Base-by-base conservation (phyloP, 2,113 vertebrate genomes). In the Nothobranchius kuhntae region DNA sequence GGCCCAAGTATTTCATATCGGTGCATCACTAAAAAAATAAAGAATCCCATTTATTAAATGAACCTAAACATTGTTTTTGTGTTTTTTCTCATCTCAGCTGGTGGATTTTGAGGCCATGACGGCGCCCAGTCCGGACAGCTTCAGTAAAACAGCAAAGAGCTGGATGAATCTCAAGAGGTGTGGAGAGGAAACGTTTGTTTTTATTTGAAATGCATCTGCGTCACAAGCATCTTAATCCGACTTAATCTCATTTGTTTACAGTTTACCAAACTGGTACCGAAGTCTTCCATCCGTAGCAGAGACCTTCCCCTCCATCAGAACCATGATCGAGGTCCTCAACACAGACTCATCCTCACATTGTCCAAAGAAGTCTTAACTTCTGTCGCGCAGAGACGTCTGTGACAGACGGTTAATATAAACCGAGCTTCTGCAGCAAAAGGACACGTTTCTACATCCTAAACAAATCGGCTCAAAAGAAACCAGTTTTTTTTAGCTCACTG, bases 81-180 rank as follows among this genome's bases (percentile, higher is more conserved):
- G 45, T 38, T 10, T 56, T 7, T 21, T 24, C 2, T 65, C 4
- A 4, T 54, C 48, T 62, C 84, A 99, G 98, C 86, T 99, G 82
- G 95, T 98, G 75, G 98, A 99, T 80, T 98, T 99, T 87, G 98
- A 99, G 91, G 96, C 98, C 59, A 98, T 99, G 98, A 98, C 96
- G 44, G 95, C 95, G 21, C 91, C 94, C 17, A 96, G 91, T 44
- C 94, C 98, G 52, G 96, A 98, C 69, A 93, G 91, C 83, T 99
- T 99, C 81, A 97, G 94, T 80, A 97, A 94, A 94, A 93, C 92
- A 26, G 93, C 95, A 53, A 98, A 94, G 88, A 94, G 78, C 83
- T 99, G 98, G 98, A 96, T 99, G 95, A 96, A 94, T 77, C 89
- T 99, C 26, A 98, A 95, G 89, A 97, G 96, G 97, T 98, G 86